Evolutionary conservation across 2,888 invertebrate species (phyloP).

Genomic region (Portevinia maculata): DNA sequence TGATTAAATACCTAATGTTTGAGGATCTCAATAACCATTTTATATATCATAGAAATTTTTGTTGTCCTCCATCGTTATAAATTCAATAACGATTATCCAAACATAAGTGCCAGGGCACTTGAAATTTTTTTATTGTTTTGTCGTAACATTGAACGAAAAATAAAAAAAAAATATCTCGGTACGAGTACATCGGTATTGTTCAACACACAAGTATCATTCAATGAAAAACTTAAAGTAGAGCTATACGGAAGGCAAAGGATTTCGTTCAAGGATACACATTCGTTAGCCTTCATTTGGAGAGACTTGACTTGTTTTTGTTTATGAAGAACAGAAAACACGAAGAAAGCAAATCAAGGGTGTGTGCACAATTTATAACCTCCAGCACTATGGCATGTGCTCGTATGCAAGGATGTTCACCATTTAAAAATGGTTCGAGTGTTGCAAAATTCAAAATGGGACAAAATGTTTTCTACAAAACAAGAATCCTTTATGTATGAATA

Average conservation of each 20-base stretch:
- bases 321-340: neutral
- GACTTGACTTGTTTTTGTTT: neutral
- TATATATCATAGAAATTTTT: no score
- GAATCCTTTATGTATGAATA: neutral
- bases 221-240: slow-evolving; percentile 3
- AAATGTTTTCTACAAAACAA: slow-evolving; percentile 7
- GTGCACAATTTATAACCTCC: slow-evolving; percentile 11
- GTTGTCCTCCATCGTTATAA: no score
- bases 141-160: neutral
- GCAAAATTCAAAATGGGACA: slow-evolving; percentile 2
- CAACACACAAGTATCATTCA: slow-evolving; percentile 5
- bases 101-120: neutral
- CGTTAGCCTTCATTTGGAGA: slow-evolving; percentile 10
- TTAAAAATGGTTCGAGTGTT: slow-evolving; percentile 10
- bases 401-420: neutral
- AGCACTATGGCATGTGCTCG: neutral
- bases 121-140: neutral
- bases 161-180: neutral
- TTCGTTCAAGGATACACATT: slow-evolving; percentile 10
- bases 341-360: slow-evolving; percentile 8
- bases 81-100: no score
- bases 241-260: neutral
- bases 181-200: neutral
- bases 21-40: no score
- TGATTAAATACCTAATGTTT: no score